Evolutionary conservation across 1,140 invertebrate genomes (phyloP).

Genomic region (Conus ventricosus): DNA sequence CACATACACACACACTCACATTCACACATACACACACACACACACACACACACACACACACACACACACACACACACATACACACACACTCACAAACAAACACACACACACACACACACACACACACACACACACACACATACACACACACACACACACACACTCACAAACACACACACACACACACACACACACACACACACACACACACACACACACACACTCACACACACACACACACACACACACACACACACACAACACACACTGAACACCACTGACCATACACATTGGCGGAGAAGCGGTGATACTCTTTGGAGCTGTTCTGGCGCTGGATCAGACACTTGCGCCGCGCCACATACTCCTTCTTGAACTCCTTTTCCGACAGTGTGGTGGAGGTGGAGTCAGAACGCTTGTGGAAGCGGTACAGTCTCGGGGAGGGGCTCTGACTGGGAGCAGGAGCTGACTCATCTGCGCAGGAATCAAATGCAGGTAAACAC

Average conservation of each 20-base stretch:
- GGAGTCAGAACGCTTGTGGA: slow-evolving; percentile 64
- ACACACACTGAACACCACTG: slow-evolving; percentile 17
- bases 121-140: background rate
- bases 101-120: background rate
- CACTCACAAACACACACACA: background rate
- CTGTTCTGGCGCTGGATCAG: slow-evolving; percentile 65
- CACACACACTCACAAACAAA: background rate
- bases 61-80: background rate
- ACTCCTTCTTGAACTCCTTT: slow-evolving; percentile 62
- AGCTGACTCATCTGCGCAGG: too few relatives aligned
- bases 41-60: background rate
- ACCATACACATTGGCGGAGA: slow-evolving; percentile 65
- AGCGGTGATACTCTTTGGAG: slow-evolving; percentile 66
- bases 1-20: too few relatives aligned
- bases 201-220: too few relatives aligned
- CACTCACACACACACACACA: too few relatives aligned
- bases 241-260: too few relatives aligned
- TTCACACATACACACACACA: too few relatives aligned
- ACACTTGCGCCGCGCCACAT: slow-evolving; percentile 54
- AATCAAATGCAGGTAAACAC: too few relatives aligned
- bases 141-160: background rate
- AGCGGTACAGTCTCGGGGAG: background rate
- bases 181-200: background rate
- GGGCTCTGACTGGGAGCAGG: background rate
- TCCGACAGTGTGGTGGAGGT: slow-evolving; percentile 64